A percentile compares a stretch with the other conserved stretches of the same genome.
These are phyloP conservation scores for Lagodon rhomboides DNA, from an alignment of 2,797 vertebrate genomes.

Conservation along the genomic window DNA sequence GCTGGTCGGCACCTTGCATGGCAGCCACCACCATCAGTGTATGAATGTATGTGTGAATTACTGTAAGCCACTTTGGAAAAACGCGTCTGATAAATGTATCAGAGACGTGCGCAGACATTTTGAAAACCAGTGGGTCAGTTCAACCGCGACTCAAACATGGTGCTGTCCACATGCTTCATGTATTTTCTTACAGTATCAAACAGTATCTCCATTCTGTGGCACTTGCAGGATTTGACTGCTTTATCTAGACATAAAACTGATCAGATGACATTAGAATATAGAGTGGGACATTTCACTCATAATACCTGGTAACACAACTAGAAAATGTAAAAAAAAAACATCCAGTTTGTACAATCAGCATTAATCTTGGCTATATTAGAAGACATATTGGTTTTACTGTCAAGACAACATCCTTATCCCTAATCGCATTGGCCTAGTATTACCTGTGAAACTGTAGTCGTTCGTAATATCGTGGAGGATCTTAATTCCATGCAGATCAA, in stretches of 20 bases:
- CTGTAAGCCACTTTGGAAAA: no score
- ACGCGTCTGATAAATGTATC: no score
- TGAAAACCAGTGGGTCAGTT: not conserved
- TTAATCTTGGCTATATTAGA: not conserved
- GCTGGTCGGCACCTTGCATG: no score
- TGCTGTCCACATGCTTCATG: not conserved
- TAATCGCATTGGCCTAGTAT: no score
- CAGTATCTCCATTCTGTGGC: not conserved
- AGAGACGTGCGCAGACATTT: not conserved
- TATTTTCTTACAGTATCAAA: not conserved
- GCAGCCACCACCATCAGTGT: no score
- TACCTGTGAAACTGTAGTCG: no score
- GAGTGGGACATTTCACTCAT: not conserved
- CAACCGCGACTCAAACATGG: not conserved
- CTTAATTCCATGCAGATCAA: no score
- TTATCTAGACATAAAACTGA: not conserved
- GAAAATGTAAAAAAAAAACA: no score
- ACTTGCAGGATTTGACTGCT: not conserved
- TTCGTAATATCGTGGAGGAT: no score
- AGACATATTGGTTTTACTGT: not conserved
- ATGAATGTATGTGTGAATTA: no score
- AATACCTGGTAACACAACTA: no score
- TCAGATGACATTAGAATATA: not conserved
- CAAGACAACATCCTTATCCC: not conserved
- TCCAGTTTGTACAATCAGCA: not conserved